phyloP scores from a whole-genome alignment of 2,113 vertebrate genomes.

The Oceanites oceanicus region DNA sequence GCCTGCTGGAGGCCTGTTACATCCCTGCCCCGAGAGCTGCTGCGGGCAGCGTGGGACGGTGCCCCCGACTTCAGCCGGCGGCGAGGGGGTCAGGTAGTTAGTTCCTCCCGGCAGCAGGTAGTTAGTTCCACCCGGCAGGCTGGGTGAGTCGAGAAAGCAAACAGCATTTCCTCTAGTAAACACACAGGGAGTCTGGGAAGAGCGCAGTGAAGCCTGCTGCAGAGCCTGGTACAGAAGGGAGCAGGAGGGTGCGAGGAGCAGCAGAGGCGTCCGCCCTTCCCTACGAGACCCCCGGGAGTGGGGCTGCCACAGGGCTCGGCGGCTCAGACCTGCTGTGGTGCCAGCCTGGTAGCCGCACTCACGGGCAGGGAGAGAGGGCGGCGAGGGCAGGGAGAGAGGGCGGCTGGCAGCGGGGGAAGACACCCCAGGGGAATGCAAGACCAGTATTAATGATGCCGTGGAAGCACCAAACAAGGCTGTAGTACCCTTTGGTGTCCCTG shows the following conservation, averaged over 20 bases:
- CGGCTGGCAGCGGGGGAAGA: background rate
- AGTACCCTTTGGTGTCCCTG: background rate
- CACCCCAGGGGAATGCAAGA: background rate
- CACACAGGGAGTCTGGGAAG: accelerated
- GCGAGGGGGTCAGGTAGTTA: too few species aligned
- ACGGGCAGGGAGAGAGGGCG: background rate
- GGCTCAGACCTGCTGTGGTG: background rate
- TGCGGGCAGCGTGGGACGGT: too few species aligned
- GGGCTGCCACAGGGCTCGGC: background rate
- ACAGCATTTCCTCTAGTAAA: background rate
- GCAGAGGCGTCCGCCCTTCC: background rate
- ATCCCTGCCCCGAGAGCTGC: background rate
- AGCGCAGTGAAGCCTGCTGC: accelerated
- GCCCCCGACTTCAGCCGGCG: too few species aligned
- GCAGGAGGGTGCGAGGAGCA: background rate
- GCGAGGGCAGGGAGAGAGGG: background rate
- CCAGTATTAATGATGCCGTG: too few species aligned
- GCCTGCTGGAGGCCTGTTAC: background rate
- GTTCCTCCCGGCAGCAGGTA: background rate
- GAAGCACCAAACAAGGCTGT: background rate
- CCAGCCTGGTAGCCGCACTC: background rate
- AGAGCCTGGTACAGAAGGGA: background rate
- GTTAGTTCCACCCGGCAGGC: background rate
- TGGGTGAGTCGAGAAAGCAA: background rate
- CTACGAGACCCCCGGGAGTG: background rate